Conservation (phyloP, 2,113 vertebrate species). For the Sarotherodon lohbergeri region DNA sequence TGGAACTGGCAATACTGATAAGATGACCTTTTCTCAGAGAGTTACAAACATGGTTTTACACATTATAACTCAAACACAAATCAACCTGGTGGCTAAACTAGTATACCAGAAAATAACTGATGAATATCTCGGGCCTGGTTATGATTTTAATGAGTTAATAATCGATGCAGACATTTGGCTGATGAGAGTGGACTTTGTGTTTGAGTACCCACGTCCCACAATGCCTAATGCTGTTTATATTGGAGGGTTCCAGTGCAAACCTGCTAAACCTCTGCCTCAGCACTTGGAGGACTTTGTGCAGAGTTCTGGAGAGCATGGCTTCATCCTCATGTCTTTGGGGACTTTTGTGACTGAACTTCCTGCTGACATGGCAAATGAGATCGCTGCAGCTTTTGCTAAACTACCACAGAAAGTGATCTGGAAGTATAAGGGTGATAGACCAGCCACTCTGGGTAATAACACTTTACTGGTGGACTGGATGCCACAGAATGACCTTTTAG, state of each 20-base stretch:
- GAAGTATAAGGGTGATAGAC: too few relatives aligned
- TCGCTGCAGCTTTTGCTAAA: too few relatives aligned
- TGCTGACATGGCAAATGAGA: too few relatives aligned
- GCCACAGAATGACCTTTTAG: too few relatives aligned
- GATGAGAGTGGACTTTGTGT: not conserved
- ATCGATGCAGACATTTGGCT: not conserved
- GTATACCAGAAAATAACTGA: not conserved
- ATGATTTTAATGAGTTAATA: not conserved
- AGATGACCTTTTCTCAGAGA: not conserved
- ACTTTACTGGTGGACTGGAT: too few relatives aligned
- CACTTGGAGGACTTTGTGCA: constrained; percentile 45
- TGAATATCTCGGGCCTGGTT: not conserved
- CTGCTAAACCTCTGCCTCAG: constrained; percentile 58
- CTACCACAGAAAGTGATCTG: too few relatives aligned
- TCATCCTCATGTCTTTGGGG: too few relatives aligned
- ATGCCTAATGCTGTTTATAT: constrained; percentile 73
- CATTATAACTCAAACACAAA: not conserved
- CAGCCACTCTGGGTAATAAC: too few relatives aligned
- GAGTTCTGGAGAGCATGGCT: too few relatives aligned
- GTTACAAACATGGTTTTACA: not conserved
- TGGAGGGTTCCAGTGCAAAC: constrained; percentile 72
- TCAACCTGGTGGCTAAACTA: not conserved
- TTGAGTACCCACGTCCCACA: constrained; percentile 57
- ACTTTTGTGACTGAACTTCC: too few relatives aligned
- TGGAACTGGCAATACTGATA: not conserved